Conservation (phyloP, 2,113 vertebrate species). For the Callocephalon fimbriatum region DNA sequence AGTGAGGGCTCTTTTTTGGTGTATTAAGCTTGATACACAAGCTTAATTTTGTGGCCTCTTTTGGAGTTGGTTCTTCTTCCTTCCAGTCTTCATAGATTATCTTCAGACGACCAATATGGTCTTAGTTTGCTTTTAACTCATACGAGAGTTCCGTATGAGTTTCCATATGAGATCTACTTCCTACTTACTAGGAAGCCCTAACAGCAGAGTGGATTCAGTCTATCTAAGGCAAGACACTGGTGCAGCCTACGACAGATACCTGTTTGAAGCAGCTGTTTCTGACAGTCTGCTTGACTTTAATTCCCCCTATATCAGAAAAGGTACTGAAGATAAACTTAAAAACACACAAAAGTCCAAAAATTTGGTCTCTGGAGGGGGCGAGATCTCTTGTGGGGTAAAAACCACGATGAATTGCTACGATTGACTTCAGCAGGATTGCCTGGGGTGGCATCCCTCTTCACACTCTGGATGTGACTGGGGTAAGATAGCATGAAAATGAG, state of each 20-base stretch:
- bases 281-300: background rate
- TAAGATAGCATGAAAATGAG: background rate
- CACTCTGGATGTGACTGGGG: background rate
- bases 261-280: background rate
- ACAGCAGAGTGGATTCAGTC: background rate
- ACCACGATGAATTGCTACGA: background rate
- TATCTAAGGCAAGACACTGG: background rate
- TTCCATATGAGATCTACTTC: background rate
- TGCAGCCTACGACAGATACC: background rate
- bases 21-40: rapidly evolving
- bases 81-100: background rate
- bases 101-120: background rate
- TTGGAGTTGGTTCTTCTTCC: background rate
- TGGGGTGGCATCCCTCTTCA: background rate
- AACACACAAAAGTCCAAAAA: background rate
- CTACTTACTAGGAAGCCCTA: background rate
- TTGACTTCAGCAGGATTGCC: background rate
- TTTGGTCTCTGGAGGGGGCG: background rate
- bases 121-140: background rate
- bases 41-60: background rate
- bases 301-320: background rate
- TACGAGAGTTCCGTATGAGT: background rate
- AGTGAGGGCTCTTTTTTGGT: background rate
- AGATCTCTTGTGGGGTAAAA: background rate
- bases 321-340: background rate